Percentiles rank a stretch among this genome's conserved stretches.
Conservation (phyloP, 2,797 vertebrate species). For the Gymnocypris eckloni region DNA sequence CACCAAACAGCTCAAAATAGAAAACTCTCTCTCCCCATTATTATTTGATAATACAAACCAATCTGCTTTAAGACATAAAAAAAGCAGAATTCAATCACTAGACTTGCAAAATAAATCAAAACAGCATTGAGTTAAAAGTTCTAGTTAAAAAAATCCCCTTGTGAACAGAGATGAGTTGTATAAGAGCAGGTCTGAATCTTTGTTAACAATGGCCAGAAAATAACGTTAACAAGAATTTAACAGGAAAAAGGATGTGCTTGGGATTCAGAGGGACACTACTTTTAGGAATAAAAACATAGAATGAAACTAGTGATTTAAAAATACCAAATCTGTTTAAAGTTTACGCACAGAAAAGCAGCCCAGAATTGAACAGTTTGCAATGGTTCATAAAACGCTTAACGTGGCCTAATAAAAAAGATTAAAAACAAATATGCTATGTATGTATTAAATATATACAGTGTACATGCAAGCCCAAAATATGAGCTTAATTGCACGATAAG, state of each 20-base stretch:
- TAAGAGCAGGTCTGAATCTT: slow-evolving; percentile 9
- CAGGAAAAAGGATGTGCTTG: not conserved
- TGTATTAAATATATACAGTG: too few species aligned
- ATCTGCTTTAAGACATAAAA: not conserved
- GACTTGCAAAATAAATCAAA: not conserved
- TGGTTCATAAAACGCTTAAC: too few species aligned
- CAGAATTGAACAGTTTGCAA: too few species aligned
- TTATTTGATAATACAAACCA: not conserved
- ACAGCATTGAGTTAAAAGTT: not conserved
- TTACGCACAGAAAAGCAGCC: too few species aligned
- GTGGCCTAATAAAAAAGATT: too few species aligned
- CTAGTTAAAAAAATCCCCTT: not conserved
- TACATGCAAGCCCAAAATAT: too few species aligned
- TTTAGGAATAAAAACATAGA: slow-evolving; percentile 17
- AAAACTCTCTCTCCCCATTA: not conserved
- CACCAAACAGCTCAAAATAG: slow-evolving; percentile 1
- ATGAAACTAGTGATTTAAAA: too few species aligned
- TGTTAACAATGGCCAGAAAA: not conserved
- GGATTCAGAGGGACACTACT: not conserved
- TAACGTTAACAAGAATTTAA: slow-evolving; percentile 3
- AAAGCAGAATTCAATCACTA: not conserved
- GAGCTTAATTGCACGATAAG: too few species aligned
- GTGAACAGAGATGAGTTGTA: not conserved
- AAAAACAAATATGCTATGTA: too few species aligned
- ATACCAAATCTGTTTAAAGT: too few species aligned